Evolutionary conservation across 2,797 vertebrate species (phyloP).

Genomic region (Chelmon rostratus): DNA sequence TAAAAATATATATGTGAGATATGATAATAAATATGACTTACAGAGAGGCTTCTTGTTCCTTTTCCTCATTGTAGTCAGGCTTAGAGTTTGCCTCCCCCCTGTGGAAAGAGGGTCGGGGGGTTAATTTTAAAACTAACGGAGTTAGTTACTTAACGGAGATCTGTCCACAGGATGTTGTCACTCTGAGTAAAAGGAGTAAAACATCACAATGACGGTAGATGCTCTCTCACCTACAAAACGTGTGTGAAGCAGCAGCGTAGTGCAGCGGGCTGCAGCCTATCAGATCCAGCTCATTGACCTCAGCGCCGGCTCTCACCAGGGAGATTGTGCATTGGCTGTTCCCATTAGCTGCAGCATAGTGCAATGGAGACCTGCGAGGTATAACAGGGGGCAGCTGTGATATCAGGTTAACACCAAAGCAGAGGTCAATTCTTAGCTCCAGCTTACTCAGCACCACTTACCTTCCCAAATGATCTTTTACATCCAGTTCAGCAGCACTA

Average conservation of each 20-base stretch:
- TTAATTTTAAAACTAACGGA: constrained; percentile 2
- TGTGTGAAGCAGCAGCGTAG: constrained; percentile 94
- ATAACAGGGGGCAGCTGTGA: constrained; percentile 8
- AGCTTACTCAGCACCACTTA: constrained; percentile 55
- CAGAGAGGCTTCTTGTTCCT: constrained; percentile 94
- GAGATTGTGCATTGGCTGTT: constrained; percentile 93
- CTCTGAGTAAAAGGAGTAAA: background rate
- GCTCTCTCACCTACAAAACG: constrained; percentile 89
- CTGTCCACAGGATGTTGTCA: background rate
- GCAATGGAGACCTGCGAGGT: constrained; percentile 90
- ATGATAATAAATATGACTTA: constrained; percentile 78
- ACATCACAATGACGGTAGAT: background rate
- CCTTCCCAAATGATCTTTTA: constrained; percentile 94
- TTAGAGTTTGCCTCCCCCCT: constrained; percentile 86
- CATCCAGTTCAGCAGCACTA: constrained; percentile 91
- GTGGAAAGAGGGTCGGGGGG: constrained; percentile 37
- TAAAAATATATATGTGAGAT: background rate
- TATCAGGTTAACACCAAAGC: constrained; percentile 13
- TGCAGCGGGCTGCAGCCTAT: constrained; percentile 95
- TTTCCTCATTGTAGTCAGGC: constrained; percentile 85
- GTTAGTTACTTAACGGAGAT: background rate
- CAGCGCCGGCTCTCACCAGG: constrained; percentile 91
- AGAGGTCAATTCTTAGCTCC: background rate
- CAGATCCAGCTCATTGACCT: constrained; percentile 91
- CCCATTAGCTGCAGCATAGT: constrained; percentile 94